Evolutionary conservation across 2,113 vertebrate species (phyloP).

Genomic region (Dipodomys stephensi): DNA sequence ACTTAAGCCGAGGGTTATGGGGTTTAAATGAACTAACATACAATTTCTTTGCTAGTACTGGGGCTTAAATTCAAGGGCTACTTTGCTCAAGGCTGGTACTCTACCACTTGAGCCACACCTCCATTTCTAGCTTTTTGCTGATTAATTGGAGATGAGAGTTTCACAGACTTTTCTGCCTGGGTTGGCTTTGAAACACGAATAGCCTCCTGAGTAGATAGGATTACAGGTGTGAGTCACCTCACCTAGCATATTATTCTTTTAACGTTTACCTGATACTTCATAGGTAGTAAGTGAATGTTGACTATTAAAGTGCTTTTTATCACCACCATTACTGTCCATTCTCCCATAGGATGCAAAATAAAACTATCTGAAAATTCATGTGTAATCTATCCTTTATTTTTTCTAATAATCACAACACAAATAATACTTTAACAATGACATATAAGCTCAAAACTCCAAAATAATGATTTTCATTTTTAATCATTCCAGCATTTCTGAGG

Average conservation of each 20-base stretch:
- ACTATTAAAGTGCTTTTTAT: background rate
- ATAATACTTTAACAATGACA: background rate
- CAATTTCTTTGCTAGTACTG: too few relatives aligned
- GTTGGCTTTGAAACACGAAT: too few relatives aligned
- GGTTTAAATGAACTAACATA: background rate
- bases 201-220: too few relatives aligned
- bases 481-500: slow-evolving; percentile 13
- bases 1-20: background rate
- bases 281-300: background rate
- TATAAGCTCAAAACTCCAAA: slow-evolving; percentile 27
- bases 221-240: too few relatives aligned
- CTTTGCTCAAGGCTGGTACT: too few relatives aligned
- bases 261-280: background rate
- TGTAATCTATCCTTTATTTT: background rate
- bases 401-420: background rate
- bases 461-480: background rate
- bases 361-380: background rate
- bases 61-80: too few relatives aligned
- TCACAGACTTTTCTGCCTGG: too few relatives aligned
- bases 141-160: too few relatives aligned
- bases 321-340: background rate
- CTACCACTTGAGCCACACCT: too few relatives aligned
- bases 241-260: background rate
- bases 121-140: too few relatives aligned
- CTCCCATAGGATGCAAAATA: background rate